A percentile compares a stretch with the other conserved stretches of the same genome.
These are phyloP conservation scores for Bactericera cockerelli DNA, from an alignment of 1,140 invertebrate species.

Conservation along the genomic window DNA sequence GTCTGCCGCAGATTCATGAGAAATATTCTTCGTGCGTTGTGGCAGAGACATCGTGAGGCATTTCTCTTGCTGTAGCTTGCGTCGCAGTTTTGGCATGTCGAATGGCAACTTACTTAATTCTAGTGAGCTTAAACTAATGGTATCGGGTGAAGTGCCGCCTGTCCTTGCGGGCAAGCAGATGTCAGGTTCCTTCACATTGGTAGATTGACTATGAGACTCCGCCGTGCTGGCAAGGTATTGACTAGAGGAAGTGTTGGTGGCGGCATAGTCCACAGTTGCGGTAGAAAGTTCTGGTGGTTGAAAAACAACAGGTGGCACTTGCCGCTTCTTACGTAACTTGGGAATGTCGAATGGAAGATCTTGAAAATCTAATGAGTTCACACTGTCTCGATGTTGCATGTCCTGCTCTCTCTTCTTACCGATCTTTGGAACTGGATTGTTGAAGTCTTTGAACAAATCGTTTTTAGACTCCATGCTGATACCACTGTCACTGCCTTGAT, in stretches of 20 bases:
- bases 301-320: constrained; percentile 26
- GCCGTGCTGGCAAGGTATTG: neutral
- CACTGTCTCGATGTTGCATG: neutral
- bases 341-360: constrained; percentile 80
- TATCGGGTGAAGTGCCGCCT: constrained; percentile 23
- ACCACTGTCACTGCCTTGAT: constrained; percentile 65
- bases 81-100: constrained; percentile 72
- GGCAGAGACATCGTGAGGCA: constrained; percentile 9
- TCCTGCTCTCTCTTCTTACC: neutral
- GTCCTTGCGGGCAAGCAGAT: no score
- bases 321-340: constrained; percentile 56
- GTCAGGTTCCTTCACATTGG: no score
- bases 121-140: constrained; percentile 51
- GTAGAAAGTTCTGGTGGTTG: no score
- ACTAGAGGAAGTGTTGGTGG: no score
- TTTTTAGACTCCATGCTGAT: constrained; percentile 66
- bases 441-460: constrained; percentile 21
- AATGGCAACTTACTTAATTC: constrained; percentile 66
- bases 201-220: no score
- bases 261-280: no score
- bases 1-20: no score
- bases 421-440: neutral
- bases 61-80: constrained; percentile 35
- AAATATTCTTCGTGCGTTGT: no score
- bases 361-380: constrained; percentile 34